A percentile compares a stretch with the other conserved stretches of the same genome.
Conservation (phyloP, 2,113 vertebrate genomes). For the Rhinoptilus africanus region DNA sequence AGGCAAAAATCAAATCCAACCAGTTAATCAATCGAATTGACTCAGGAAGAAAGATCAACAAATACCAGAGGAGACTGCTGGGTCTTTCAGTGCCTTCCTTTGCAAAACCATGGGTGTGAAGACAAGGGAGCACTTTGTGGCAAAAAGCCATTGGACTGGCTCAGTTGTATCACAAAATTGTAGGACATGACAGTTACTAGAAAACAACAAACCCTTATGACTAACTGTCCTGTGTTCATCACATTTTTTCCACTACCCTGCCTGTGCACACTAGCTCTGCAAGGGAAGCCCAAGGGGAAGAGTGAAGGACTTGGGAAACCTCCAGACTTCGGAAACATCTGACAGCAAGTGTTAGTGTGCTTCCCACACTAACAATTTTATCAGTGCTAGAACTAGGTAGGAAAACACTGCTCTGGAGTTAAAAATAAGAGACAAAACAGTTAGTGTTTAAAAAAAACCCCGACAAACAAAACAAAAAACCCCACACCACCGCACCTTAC, state of each 20-base stretch:
- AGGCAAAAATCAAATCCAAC: slow-evolving; percentile 21
- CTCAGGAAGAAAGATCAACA: neutral
- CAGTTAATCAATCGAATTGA: slow-evolving; percentile 22
- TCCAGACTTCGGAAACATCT: neutral
- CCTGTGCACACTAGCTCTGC: neutral
- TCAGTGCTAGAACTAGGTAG: neutral
- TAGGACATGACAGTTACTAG: neutral
- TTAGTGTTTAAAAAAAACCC: neutral
- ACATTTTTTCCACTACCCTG: neutral
- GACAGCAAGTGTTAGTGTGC: neutral
- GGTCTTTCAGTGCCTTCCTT: neutral
- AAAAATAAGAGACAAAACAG: neutral
- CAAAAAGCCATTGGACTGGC: neutral
- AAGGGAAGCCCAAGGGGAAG: neutral
- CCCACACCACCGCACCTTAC: neutral
- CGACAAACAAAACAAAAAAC: neutral
- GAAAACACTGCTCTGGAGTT: neutral
- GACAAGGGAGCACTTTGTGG: neutral
- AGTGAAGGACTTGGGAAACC: neutral
- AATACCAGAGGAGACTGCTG: neutral
- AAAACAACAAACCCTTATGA: neutral
- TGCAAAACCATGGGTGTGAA: neutral
- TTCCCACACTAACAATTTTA: neutral
- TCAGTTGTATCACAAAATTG: neutral
- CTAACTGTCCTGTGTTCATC: neutral